phyloP scores from a whole-genome alignment of 1,140 invertebrate species.

The Magallana gigas region DNA sequence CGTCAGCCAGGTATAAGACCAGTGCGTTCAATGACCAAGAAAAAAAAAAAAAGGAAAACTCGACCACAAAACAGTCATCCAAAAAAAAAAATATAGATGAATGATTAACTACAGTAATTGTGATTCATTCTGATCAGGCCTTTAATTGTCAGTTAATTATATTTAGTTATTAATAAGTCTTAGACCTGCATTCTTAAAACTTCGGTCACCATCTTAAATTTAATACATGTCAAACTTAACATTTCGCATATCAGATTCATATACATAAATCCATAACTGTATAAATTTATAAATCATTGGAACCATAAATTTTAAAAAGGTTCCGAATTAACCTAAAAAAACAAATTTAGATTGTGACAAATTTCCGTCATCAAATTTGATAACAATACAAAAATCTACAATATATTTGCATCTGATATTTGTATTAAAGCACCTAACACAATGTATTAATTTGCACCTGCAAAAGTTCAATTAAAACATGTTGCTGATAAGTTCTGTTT shows the following conservation, averaged over 20 bases:
- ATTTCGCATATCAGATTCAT: slow-evolving; percentile 21
- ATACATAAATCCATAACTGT: slow-evolving; percentile 36
- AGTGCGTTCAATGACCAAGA: slow-evolving; percentile 16
- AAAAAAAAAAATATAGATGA: too few species aligned
- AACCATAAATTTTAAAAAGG: slow-evolving; percentile 23
- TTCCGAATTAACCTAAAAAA: slow-evolving; percentile 32
- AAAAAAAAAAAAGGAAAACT: background rate
- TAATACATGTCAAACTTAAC: slow-evolving; percentile 28
- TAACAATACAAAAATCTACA: slow-evolving; percentile 16
- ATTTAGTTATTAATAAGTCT: background rate
- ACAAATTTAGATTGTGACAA: slow-evolving; percentile 8
- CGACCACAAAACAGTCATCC: background rate
- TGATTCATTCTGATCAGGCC: slow-evolving; percentile 15
- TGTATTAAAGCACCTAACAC: background rate
- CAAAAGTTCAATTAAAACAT: background rate
- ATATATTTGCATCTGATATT: slow-evolving; percentile 32
- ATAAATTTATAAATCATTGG: slow-evolving; percentile 18
- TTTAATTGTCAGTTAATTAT: background rate
- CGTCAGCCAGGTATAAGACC: background rate
- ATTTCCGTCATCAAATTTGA: slow-evolving; percentile 29
- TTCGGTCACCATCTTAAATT: slow-evolving; percentile 8
- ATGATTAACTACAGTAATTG: background rate
- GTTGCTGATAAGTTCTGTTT: background rate
- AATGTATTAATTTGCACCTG: background rate
- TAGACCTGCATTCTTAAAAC: background rate